Base-by-base conservation (phyloP, 2,888 invertebrate species). In the Lottia scabra region DNA sequence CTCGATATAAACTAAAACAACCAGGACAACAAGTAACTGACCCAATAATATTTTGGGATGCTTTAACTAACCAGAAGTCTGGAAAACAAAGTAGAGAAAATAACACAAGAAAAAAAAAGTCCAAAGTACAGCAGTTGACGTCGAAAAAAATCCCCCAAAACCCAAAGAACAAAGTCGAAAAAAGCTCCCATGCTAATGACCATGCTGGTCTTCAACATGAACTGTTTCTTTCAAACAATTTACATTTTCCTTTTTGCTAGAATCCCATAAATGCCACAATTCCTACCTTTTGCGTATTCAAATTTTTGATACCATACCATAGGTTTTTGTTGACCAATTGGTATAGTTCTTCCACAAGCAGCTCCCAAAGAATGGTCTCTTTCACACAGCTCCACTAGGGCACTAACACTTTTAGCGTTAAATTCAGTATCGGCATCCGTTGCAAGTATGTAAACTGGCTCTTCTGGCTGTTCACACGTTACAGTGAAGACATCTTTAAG, bases 1-100 rank as follows among this genome's bases (percentile, higher is more conserved):
- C 83, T 23, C 83, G 77, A 70, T 83, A 83, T 12, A 83, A 69
- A 66, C 82, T 82, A 74, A 83, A 83, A 71, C 82, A 82, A 62
- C 82, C 83, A 12, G 83, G 83, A 64, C 83, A 83, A 67, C 83
- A 83, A 68, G 81, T 83, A 19, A 83, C 83, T 16, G 81, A 82
- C 12, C 82, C 83, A 23, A 83, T 82, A 15, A 82, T 78, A 72
- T 82, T 83, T 69, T 83, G 82, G 1, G 82, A 81, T 16, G 80
- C 77, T 67, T 83, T 83, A 65, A 82, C 82, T 75, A 83, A 75
- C 83, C 83, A 83, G 72, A 83, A 83, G 74, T 82, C 83, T 83
- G 74, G 62, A 75, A 63, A 46, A 27, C 16, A 63, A 62, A 63
- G 62, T 5, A 19, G 19, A 23, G 45, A n/a, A 44, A 44, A n/a